Percentiles rank a stretch among this genome's conserved stretches.
These are phyloP conservation scores for Megalops atlanticus DNA, from an alignment of 2,113 vertebrate genomes.

Conservation along the genomic window DNA sequence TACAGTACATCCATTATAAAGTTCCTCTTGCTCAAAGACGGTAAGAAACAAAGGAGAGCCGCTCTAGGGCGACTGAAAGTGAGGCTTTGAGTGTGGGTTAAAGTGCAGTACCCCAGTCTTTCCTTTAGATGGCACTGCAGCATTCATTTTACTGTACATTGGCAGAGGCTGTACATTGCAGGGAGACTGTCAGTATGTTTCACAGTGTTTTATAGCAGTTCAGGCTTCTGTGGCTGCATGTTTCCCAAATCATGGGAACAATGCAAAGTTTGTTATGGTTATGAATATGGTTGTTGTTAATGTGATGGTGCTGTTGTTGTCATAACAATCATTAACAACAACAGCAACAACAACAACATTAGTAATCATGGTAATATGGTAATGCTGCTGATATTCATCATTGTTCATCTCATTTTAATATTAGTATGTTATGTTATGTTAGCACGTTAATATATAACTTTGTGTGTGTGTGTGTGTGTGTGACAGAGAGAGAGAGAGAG, in stretches of 20 bases:
- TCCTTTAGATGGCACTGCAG: conserved; percentile 74
- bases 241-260: not conserved
- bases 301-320: too few relatives aligned
- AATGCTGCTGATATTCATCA: not conserved
- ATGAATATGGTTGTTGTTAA: too few relatives aligned
- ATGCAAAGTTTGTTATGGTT: too few relatives aligned
- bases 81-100: not conserved
- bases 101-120: conserved; percentile 55
- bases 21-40: conserved; percentile 50
- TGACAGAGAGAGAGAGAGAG: too few relatives aligned
- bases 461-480: too few relatives aligned
- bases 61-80: not conserved
- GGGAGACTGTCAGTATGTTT: too few relatives aligned
- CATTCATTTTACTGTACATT: conserved; percentile 58
- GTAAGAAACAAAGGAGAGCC: conserved; percentile 10
- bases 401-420: too few relatives aligned
- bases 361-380: not conserved
- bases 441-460: too few relatives aligned
- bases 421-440: too few relatives aligned
- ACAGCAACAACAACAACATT: not conserved
- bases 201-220: not conserved
- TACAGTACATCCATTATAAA: conserved; percentile 46
- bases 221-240: conserved; percentile 4
- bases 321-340: too few relatives aligned
- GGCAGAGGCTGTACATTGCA: conserved; percentile 11